Conservation (phyloP, 2,888 invertebrate species). For the Phengaris arion region DNA sequence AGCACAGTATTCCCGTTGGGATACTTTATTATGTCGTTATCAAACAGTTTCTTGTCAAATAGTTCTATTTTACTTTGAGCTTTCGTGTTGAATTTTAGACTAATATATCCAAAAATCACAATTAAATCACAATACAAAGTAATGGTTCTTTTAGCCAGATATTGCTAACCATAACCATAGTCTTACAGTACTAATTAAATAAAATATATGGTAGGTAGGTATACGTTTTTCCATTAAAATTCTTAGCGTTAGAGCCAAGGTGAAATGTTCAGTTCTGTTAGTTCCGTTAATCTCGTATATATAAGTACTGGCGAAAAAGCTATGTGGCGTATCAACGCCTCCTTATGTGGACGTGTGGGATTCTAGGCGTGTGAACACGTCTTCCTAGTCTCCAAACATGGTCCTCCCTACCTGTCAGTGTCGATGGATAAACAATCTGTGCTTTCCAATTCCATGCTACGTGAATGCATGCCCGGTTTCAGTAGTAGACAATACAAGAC, state of each 20-base stretch:
- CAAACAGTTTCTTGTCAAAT: too few species aligned
- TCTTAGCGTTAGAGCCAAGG: background rate
- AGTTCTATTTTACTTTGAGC: too few species aligned
- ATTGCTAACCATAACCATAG: too few species aligned
- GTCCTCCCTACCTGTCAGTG: constrained; percentile 50
- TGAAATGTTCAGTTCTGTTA: constrained; percentile 26
- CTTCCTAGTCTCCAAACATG: constrained; percentile 57
- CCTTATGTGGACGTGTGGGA: constrained; percentile 41
- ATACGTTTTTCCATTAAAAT: background rate
- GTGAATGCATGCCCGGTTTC: constrained; percentile 3
- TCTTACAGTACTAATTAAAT: background rate
- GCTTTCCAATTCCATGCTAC: constrained; percentile 47
- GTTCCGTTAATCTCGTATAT: constrained; percentile 21
- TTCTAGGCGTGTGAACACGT: constrained; percentile 59
- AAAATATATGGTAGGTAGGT: background rate
- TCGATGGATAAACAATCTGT: constrained; percentile 52
- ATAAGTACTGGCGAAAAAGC: constrained; percentile 2
- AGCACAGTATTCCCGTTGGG: too few species aligned
- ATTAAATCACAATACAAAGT: too few species aligned
- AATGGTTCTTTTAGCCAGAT: too few species aligned
- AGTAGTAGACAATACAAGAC: background rate
- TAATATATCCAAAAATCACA: too few species aligned
- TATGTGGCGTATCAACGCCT: constrained; percentile 19
- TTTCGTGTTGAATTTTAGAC: too few species aligned
- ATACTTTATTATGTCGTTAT: too few species aligned